Conservation (phyloP, 37 sponge, comb jelly and placozoan species). For the Spongilla lacustris region DNA sequence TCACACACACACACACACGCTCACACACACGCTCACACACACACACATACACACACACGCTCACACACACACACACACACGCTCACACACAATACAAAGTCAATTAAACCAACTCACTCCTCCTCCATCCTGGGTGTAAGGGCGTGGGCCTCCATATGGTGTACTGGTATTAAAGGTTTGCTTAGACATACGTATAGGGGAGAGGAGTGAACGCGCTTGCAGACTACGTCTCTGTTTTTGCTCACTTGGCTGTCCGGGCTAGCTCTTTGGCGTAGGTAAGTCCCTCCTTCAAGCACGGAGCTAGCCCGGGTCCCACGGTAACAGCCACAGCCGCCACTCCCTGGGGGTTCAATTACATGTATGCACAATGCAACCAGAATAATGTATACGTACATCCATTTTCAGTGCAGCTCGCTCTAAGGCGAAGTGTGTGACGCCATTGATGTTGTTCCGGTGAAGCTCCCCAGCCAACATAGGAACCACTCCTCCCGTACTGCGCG, state of each 20-base stretch:
- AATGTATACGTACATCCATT: slow-evolving; percentile 58
- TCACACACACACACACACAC: background rate
- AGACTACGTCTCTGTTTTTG: too few relatives aligned
- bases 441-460: slow-evolving; percentile 54
- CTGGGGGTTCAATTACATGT: background rate
- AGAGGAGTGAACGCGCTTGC: background rate
- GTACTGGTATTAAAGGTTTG: slow-evolving; percentile 77
- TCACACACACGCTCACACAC: too few relatives aligned
- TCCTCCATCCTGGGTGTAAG: slow-evolving; percentile 58
- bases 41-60: background rate
- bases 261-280: slow-evolving; percentile 52
- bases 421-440: slow-evolving; percentile 40
- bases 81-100: background rate
- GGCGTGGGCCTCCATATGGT: slow-evolving; percentile 93
- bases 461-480: slow-evolving; percentile 53
- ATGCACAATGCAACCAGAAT: too few relatives aligned
- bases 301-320: slow-evolving; percentile 85
- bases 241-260: slow-evolving; percentile 30
- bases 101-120: slow-evolving; percentile 45
- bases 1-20: too few relatives aligned
- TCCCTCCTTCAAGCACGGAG: slow-evolving; percentile 59
- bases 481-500: slow-evolving; percentile 67
- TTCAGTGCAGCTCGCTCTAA: slow-evolving; percentile 44
- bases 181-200: slow-evolving; percentile 17
- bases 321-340: slow-evolving; percentile 72